These are phyloP conservation scores for Macaria liturata DNA, from an alignment of 2,888 invertebrate species.

Conservation along the genomic window DNA sequence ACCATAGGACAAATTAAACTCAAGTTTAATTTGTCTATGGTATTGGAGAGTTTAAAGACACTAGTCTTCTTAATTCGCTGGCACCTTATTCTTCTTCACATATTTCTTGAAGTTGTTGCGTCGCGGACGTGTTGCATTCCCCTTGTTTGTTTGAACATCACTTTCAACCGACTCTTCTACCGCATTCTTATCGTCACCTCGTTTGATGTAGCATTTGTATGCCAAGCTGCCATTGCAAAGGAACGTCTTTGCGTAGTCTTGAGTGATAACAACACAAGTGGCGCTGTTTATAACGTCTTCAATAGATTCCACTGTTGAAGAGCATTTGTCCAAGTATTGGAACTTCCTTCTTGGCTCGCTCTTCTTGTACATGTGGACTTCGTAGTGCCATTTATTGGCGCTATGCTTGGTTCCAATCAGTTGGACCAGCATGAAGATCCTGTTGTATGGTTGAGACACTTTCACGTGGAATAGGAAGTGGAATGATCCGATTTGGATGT, in stretches of 20 bases:
- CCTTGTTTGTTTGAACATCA: neutral
- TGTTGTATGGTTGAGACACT: slow-evolving; percentile 39
- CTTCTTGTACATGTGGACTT: slow-evolving; percentile 66
- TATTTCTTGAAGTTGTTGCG: slow-evolving; percentile 11
- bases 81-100: slow-evolving; percentile 4
- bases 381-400: slow-evolving; percentile 65
- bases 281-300: slow-evolving; percentile 42
- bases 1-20: too few species aligned
- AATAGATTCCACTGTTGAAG: slow-evolving; percentile 39
- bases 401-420: slow-evolving; percentile 55
- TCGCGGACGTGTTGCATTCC: neutral
- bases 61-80: too few species aligned
- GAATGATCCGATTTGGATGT: slow-evolving; percentile 47
- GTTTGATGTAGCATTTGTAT: slow-evolving; percentile 30
- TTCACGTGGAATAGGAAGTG: slow-evolving; percentile 59
- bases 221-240: slow-evolving; percentile 27
- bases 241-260: slow-evolving; percentile 32
- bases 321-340: slow-evolving; percentile 48
- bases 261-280: slow-evolving; percentile 50
- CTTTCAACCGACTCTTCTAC: neutral
- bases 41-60: too few species aligned
- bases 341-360: slow-evolving; percentile 55
- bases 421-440: slow-evolving; percentile 56
- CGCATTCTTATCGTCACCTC: slow-evolving; percentile 1
- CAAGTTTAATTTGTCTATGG: too few species aligned